Evolutionary conservation across 2,888 invertebrate genomes (phyloP).

Genomic region (Argynnis bischoffii): DNA sequence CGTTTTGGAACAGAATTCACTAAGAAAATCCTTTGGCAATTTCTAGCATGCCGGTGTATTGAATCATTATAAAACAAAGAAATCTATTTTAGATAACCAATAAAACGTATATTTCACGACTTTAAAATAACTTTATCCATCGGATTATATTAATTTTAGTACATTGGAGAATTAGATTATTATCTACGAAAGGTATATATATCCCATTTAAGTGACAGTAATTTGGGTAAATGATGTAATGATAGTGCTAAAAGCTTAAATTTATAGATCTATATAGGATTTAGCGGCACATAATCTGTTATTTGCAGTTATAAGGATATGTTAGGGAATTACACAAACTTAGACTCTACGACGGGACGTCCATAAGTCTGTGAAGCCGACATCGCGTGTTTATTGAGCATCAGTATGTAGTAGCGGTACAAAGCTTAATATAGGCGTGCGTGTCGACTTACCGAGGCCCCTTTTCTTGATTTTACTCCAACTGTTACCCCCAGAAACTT

Average conservation of each 20-base stretch:
- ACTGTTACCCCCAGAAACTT: neutral
- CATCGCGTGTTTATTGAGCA: slow-evolving; percentile 12
- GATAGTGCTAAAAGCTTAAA: slow-evolving; percentile 9
- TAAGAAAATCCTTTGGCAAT: slow-evolving; percentile 24
- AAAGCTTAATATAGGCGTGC: slow-evolving; percentile 11
- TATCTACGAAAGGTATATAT: slow-evolving; percentile 18
- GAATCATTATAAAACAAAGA: slow-evolving; percentile 34
- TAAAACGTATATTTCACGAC: slow-evolving; percentile 30
- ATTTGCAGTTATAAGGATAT: slow-evolving; percentile 12
- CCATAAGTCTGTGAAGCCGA: slow-evolving; percentile 10
- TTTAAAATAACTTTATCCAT: slow-evolving; percentile 20
- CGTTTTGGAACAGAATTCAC: slow-evolving; percentile 9
- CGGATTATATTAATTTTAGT: slow-evolving; percentile 27
- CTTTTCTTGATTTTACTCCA: slow-evolving; percentile 18
- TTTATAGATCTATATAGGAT: slow-evolving; percentile 4
- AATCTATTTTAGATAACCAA: slow-evolving; percentile 35
- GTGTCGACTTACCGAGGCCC: slow-evolving; percentile 18
- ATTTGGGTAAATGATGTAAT: slow-evolving; percentile 25
- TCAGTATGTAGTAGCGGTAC: slow-evolving; percentile 1
- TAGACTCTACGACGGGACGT: neutral
- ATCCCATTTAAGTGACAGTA: slow-evolving; percentile 17
- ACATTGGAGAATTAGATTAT: slow-evolving; percentile 21
- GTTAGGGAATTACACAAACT: slow-evolving; percentile 16
- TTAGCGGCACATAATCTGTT: slow-evolving; percentile 2
- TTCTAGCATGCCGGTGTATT: neutral